Conservation (phyloP, 1,140 invertebrate genomes). For the Anoplophora glabripennis region DNA sequence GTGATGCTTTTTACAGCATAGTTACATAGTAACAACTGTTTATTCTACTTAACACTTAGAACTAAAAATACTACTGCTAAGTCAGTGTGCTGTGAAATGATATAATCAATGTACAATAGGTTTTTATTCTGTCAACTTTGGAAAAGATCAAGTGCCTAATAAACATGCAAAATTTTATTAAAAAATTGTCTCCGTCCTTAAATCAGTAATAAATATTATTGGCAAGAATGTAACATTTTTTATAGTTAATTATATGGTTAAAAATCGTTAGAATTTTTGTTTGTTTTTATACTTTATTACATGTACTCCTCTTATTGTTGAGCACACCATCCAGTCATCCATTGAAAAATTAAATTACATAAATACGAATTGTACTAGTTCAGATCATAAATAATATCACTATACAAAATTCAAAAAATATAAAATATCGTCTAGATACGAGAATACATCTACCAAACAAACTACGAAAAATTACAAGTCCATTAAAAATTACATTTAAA, state of each 20-base stretch:
- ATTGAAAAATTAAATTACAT: background rate
- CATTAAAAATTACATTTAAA: conserved; percentile 2
- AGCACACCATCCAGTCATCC: background rate
- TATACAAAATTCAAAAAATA: conserved; percentile 6
- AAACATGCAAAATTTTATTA: conserved; percentile 38
- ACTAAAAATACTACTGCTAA: conserved; percentile 38
- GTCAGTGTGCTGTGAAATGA: conserved; percentile 48
- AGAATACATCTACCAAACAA: conserved; percentile 13
- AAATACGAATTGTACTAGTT: conserved; percentile 16
- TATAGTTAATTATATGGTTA: conserved; percentile 8
- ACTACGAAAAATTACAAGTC: background rate
- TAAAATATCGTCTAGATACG: conserved; percentile 10
- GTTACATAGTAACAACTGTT: conserved; percentile 64
- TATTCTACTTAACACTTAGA: conserved; percentile 40
- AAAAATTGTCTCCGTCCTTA: conserved; percentile 33
- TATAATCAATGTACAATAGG: conserved; percentile 35
- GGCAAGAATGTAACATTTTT: conserved; percentile 21
- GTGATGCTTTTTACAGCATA: conserved; percentile 54
- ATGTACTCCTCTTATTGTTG: background rate
- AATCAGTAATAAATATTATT: conserved; percentile 29
- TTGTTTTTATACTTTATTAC: conserved; percentile 11
- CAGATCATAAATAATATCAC: conserved; percentile 15
- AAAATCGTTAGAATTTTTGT: conserved; percentile 20
- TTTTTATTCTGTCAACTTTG: conserved; percentile 27
- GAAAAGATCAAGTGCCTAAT: conserved; percentile 37